Evolutionary conservation across 2,113 vertebrate genomes (phyloP).

Genomic region (Butorides virescens): DNA sequence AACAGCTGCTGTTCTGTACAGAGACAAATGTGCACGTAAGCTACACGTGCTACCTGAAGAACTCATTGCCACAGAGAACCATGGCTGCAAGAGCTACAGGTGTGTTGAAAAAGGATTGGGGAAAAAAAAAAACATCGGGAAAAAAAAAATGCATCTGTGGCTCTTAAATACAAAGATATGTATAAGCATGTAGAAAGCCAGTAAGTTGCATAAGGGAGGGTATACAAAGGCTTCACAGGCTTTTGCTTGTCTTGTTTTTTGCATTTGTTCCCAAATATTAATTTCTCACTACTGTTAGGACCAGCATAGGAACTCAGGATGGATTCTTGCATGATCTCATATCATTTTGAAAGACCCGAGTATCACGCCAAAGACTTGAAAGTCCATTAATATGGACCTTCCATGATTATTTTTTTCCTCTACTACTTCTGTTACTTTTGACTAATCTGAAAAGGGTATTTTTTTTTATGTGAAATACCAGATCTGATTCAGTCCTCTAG

Average conservation of each 20-base stretch:
- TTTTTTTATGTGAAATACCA: neutral
- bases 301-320: accelerated
- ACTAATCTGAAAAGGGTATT: neutral
- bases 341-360: neutral
- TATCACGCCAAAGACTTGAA: neutral
- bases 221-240: neutral
- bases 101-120: neutral
- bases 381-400: neutral
- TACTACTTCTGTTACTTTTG: neutral
- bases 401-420: neutral
- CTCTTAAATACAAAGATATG: neutral
- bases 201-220: neutral
- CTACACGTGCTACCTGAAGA: neutral
- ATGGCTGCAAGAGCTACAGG: neutral
- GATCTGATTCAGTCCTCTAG: neutral
- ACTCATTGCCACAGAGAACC: neutral
- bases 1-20: neutral
- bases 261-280: neutral
- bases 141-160: neutral
- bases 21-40: accelerated
- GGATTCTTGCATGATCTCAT: neutral
- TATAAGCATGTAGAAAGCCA: neutral
- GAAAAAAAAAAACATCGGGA: neutral
- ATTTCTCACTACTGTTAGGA: neutral
- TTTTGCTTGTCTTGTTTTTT: slow-evolving; percentile 11